Conservation (phyloP, 2,797 vertebrate genomes). For the Alca torda region DNA sequence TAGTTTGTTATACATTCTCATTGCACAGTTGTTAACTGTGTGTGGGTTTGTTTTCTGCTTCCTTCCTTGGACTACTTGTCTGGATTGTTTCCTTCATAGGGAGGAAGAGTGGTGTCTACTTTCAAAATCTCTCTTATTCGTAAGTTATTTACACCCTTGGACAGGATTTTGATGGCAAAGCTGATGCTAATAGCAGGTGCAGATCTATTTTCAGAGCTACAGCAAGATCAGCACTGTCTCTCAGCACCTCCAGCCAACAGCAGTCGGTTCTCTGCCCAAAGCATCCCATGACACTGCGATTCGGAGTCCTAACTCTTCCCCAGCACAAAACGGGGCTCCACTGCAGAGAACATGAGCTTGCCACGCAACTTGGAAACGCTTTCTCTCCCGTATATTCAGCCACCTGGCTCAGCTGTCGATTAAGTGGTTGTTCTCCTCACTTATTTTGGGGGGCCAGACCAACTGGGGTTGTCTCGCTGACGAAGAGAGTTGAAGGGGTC, state of each 20-base stretch:
- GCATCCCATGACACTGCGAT: conserved; percentile 2
- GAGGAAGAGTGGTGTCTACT: neutral
- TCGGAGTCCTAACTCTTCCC: neutral
- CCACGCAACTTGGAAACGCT: neutral
- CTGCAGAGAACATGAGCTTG: conserved; percentile 27
- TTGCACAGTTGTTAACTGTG: neutral
- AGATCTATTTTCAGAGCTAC: conserved; percentile 39
- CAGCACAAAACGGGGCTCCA: neutral
- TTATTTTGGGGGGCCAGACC: neutral
- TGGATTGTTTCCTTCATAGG: neutral
- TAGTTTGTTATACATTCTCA: neutral
- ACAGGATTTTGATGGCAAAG: neutral
- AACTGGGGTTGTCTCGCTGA: neutral
- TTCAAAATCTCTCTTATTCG: neutral
- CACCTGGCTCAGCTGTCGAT: conserved; percentile 26
- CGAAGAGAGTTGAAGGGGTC: neutral
- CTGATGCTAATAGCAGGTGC: conserved; percentile 27
- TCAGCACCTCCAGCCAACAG: conserved; percentile 19
- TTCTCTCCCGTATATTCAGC: neutral
- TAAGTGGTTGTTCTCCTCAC: neutral
- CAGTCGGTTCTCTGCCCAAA: neutral
- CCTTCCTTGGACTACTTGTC: neutral
- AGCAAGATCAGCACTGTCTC: neutral
- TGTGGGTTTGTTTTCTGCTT: neutral
- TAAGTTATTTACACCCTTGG: conserved; percentile 8